Conservation (phyloP, 2,797 vertebrate species). For the Lindbergichthys nudifrons region DNA sequence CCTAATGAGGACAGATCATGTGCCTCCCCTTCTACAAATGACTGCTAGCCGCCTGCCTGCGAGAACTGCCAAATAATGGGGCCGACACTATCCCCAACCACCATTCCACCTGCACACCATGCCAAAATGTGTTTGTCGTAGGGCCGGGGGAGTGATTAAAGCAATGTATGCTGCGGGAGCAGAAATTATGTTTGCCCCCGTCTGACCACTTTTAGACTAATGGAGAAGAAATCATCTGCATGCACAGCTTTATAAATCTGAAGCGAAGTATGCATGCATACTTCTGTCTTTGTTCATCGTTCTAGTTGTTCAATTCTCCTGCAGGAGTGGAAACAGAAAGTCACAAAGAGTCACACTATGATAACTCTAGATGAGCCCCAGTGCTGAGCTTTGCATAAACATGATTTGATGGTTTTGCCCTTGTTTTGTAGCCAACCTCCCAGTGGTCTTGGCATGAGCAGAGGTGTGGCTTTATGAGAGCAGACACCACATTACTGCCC, state of each 20-base stretch:
- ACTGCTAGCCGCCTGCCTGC: conserved; percentile 35
- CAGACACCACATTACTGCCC: conserved; percentile 33
- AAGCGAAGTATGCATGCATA: neutral
- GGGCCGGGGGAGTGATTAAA: conserved; percentile 3
- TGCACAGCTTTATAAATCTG: conserved; percentile 1
- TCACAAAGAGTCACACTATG: neutral
- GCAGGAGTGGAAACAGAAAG: neutral
- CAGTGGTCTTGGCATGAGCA: conserved; percentile 28
- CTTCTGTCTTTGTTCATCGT: neutral
- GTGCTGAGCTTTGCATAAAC: conserved; percentile 4
- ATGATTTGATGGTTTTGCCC: conserved; percentile 23
- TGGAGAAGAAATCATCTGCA: neutral
- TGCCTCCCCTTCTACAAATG: conserved; percentile 21
- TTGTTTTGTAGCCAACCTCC: conserved; percentile 7
- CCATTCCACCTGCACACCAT: conserved; percentile 35
- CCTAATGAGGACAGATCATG: conserved; percentile 14
- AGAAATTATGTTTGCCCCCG: conserved; percentile 16
- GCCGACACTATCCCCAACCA: conserved; percentile 34
- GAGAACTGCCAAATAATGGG: conserved; percentile 22
- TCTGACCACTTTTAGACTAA: conserved; percentile 22
- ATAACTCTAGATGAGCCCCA: neutral
- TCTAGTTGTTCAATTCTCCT: neutral
- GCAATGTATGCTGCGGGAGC: conserved; percentile 14
- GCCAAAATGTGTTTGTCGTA: conserved; percentile 29
- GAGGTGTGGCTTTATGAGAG: conserved; percentile 37